Evolutionary conservation across 1,140 invertebrate species (phyloP), one percentile per base, ranked within the genome.

Genomic region (Solenopsis invicta): DNA sequence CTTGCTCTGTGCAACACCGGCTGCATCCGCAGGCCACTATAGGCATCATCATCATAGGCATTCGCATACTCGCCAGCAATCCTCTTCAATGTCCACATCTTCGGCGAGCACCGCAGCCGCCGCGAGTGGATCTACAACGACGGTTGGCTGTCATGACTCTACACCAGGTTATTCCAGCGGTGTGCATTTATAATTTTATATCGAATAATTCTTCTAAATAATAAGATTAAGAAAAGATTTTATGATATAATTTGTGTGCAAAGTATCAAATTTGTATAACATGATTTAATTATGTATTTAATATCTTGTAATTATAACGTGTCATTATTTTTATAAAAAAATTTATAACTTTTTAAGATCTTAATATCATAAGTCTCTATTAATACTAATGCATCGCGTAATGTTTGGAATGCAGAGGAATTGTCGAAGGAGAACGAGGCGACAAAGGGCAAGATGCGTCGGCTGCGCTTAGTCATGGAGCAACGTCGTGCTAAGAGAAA

Each of bases 391-490:
- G n/a, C 6, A 18, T 16, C 4, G 4, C 6, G 12, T 67, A 13
- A 29, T 72, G 50, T 64, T 77, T 29, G 9, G 54, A 34, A 81
- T 85, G 6, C 87, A 95, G 94, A 95, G 94, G 95, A 95, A 96
- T 93, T 89, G 91, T 96, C 92, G 96, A 96, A 94, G 92, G 98
- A 97, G 92, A 98, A 98, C 91, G 96, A 97, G 85, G 97, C 97
- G 87, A 98, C 97, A 6, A 97, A 98, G 89, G 97, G 97, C 61
- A 99, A 99, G 94, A 96, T 99, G 94, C 97, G 98, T 92, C 97
- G 98, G 76, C 95, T 99, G 18, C 97, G 98, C 85, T 95, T 98
- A 34, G 98, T 99, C 48, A 98, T 99, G 98, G 98, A 98, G 89
- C 98, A 99, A 93, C 96, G 97, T 89, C 97, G 98, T 75, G 97